Evolutionary conservation across 2,113 vertebrate genomes (phyloP).

Genomic region (Oncorhynchus nerka): DNA sequence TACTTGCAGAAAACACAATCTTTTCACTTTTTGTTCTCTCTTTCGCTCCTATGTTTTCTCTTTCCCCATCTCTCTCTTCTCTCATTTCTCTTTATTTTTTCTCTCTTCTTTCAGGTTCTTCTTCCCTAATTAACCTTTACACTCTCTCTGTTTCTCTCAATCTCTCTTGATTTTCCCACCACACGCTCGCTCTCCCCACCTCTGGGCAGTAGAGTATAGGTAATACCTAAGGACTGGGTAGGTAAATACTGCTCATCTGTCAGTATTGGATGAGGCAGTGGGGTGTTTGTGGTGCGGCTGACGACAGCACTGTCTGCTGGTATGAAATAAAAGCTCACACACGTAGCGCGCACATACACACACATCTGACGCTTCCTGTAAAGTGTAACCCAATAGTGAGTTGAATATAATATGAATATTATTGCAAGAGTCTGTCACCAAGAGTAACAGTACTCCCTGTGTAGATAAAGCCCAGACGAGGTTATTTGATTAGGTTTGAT

Average conservation of each 20-base stretch:
- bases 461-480: no score
- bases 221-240: constrained; percentile 3
- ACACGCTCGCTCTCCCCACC: constrained; percentile 3
- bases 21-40: neutral
- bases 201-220: constrained; percentile 25
- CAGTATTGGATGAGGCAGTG: constrained; percentile 53
- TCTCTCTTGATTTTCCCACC: neutral
- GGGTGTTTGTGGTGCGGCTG: constrained; percentile 59
- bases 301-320: constrained; percentile 49
- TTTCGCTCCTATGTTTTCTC: constrained; percentile 27
- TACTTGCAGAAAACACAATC: no score
- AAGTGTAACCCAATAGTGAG: constrained; percentile 66
- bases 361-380: constrained; percentile 57
- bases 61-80: neutral
- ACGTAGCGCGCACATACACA: constrained; percentile 13
- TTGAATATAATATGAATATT: no score
- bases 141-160: neutral
- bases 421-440: no score
- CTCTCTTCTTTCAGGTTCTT: constrained; percentile 21
- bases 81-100: neutral
- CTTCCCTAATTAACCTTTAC: no score
- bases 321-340: constrained; percentile 55
- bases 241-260: constrained; percentile 37
- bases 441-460: no score
- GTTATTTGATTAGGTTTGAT: no score